A percentile compares a stretch with the other conserved stretches of the same genome.
Evolutionary conservation across 1,140 invertebrate species (phyloP).

Genomic region (Nymphalis io): DNA sequence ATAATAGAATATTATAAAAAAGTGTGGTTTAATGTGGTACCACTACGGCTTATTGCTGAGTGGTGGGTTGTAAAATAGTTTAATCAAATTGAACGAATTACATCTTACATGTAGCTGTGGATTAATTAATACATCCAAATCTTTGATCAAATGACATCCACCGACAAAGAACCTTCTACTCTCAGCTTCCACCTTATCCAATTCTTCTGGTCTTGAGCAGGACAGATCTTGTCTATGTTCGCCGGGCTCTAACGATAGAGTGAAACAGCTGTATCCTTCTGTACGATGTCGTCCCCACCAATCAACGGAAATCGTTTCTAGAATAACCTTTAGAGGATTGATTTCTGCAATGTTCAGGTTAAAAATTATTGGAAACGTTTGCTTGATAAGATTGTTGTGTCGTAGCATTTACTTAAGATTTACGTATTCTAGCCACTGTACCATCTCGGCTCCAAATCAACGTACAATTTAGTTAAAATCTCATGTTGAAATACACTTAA

Average conservation of each 20-base stretch:
- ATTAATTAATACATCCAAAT: constrained; percentile 61
- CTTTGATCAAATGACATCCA: constrained; percentile 70
- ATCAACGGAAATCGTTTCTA: constrained; percentile 73
- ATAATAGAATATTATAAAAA: too few relatives aligned
- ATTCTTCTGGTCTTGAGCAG: constrained; percentile 61
- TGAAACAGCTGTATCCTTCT: constrained; percentile 67
- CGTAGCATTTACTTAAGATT: too few relatives aligned
- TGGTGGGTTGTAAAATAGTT: too few relatives aligned
- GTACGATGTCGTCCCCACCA: constrained; percentile 71
- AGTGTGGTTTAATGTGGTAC: too few relatives aligned
- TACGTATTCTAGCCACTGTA: too few relatives aligned
- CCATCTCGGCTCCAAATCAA: too few relatives aligned
- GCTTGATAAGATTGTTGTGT: too few relatives aligned
- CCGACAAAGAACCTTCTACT: constrained; percentile 73
- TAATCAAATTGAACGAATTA: not conserved
- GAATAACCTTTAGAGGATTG: constrained; percentile 54
- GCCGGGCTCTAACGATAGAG: constrained; percentile 55
- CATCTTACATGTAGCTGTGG: constrained; percentile 53
- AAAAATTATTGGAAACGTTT: not conserved
- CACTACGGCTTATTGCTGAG: too few relatives aligned
- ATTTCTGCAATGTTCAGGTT: constrained; percentile 47
- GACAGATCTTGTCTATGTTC: constrained; percentile 43
- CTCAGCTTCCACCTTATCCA: constrained; percentile 53
- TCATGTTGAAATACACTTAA: too few relatives aligned
- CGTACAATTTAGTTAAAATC: too few relatives aligned